phyloP scores from a whole-genome alignment of 53 echinoderm and acorn worm genomes.

The Antedon mediterranea region DNA sequence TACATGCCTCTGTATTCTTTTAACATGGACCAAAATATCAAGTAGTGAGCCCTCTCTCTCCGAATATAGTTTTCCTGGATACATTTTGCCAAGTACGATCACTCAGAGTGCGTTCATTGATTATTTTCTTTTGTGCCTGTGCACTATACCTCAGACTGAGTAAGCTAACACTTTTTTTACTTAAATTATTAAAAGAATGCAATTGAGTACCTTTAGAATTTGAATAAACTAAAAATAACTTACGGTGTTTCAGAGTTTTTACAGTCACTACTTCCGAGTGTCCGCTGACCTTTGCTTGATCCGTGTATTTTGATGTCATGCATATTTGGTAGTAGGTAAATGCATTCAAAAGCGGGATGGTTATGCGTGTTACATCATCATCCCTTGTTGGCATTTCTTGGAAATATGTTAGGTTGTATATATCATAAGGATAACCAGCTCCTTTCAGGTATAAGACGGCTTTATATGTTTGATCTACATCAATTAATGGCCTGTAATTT shows the following conservation, averaged over 20 bases:
- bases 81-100: no score
- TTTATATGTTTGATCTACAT: neutral
- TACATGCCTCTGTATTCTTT: no score
- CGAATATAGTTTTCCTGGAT: no score
- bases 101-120: no score
- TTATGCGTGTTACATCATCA: conserved; percentile 27
- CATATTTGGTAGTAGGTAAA: conserved; percentile 50
- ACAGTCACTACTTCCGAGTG: conserved; percentile 33
- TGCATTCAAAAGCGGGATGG: conserved; percentile 19
- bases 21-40: no score
- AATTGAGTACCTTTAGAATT: no score
- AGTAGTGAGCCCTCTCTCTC: no score
- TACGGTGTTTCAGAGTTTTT: conserved; percentile 43
- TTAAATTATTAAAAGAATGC: no score
- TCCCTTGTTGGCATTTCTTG: conserved; percentile 32
- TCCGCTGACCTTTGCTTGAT: conserved; percentile 20
- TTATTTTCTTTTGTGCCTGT: no score
- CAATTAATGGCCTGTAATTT: neutral
- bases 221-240: neutral
- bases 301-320: conserved; percentile 28
- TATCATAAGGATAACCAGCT: conserved; percentile 30
- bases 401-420: conserved; percentile 40
- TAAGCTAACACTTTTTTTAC: no score
- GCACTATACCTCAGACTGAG: no score
- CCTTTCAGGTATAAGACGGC: conserved; percentile 17